Conservation (phyloP, 2,113 vertebrate species). For the Prochilodus magdalenae region DNA sequence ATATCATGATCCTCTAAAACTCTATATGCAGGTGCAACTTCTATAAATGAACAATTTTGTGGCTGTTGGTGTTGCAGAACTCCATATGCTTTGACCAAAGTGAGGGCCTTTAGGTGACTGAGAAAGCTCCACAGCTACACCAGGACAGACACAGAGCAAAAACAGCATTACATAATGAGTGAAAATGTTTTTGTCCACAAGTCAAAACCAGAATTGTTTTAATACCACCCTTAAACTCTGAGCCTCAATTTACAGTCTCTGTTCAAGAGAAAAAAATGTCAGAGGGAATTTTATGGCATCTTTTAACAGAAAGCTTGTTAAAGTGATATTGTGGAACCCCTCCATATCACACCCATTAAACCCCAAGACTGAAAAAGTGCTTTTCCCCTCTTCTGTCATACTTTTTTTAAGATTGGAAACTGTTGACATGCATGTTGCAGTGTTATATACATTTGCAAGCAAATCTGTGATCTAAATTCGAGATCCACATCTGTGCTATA, state of each 20-base stretch:
- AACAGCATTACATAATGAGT: constrained; percentile 52
- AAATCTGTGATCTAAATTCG: too few species aligned
- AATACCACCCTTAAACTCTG: constrained; percentile 44
- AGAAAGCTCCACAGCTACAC: not conserved
- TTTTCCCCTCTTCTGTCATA: constrained; percentile 6
- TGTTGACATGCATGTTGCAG: not conserved
- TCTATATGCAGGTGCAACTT: not conserved
- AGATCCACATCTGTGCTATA: not conserved
- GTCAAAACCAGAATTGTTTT: constrained; percentile 30
- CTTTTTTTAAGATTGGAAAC: not conserved
- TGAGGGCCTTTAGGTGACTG: not conserved
- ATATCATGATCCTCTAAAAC: not conserved
- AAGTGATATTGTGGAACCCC: constrained; percentile 61
- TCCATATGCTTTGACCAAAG: constrained; percentile 5
- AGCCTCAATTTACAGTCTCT: constrained; percentile 36
- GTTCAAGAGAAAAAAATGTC: constrained; percentile 44
- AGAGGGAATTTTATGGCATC: constrained; percentile 50
- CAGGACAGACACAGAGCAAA: constrained; percentile 10
- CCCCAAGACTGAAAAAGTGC: constrained; percentile 26
- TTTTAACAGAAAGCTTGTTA: constrained; percentile 64
- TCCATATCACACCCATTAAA: constrained; percentile 59
- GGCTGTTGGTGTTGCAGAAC: not conserved
- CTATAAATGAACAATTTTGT: not conserved
- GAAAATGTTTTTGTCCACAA: constrained; percentile 26
- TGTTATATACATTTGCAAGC: not conserved